Evolutionary conservation across 2,888 invertebrate species (phyloP).

Genomic region (Trissolcus brochymenae): DNA sequence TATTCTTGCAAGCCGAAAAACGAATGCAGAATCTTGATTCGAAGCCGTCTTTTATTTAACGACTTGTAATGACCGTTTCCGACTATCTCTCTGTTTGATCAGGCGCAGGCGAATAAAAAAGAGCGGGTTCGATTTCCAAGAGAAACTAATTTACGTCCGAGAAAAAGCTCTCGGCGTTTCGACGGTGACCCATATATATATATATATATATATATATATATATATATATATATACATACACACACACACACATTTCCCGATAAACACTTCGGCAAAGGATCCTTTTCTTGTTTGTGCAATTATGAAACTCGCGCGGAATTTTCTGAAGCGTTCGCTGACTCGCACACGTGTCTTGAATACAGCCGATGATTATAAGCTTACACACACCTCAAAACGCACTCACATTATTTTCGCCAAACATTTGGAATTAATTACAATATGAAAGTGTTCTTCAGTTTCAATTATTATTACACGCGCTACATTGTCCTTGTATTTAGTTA

Average conservation of each 20-base stretch:
- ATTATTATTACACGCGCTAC: slow-evolving; percentile 1
- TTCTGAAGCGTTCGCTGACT: slow-evolving; percentile 16
- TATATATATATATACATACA: too few species aligned
- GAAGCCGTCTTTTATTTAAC: slow-evolving; percentile 28
- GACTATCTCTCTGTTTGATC: slow-evolving; percentile 11
- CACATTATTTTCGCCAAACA: slow-evolving; percentile 17
- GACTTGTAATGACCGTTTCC: slow-evolving; percentile 22
- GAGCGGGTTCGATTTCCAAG: slow-evolving; percentile 5
- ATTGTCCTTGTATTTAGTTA: neutral
- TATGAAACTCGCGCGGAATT: slow-evolving; percentile 43
- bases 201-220: too few species aligned
- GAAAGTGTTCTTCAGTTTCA: slow-evolving; percentile 12
- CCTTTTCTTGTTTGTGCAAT: slow-evolving; percentile 35
- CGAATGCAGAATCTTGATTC: slow-evolving; percentile 30
- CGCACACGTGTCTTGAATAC: slow-evolving; percentile 24
- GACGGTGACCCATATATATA: slow-evolving; percentile 20
- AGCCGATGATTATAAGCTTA: slow-evolving; percentile 41
- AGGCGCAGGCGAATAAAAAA: slow-evolving; percentile 2
- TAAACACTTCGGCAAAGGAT: slow-evolving; percentile 23
- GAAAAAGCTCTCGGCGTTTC: slow-evolving; percentile 1
- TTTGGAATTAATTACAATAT: slow-evolving; percentile 12
- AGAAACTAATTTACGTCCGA: slow-evolving; percentile 10
- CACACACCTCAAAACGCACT: slow-evolving; percentile 25
- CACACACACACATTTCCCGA: too few species aligned
- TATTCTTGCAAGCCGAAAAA: slow-evolving; percentile 16